These are phyloP conservation scores for Laothoe populi DNA, from an alignment of 2,888 invertebrate genomes.

Conservation along the genomic window DNA sequence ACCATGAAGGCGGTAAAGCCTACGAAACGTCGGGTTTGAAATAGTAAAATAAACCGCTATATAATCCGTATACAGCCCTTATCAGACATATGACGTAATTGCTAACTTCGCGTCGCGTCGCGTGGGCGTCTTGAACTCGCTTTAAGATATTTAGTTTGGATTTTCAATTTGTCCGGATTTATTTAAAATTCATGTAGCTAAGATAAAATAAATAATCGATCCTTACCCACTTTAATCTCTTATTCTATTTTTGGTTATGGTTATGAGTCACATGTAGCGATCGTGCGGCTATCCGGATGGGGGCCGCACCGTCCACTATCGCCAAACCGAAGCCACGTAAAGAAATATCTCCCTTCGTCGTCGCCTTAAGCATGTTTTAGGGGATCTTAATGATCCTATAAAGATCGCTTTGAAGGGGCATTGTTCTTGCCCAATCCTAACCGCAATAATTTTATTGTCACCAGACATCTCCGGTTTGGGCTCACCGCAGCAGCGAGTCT, in stretches of 20 bases:
- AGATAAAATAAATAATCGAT: slow-evolving; percentile 40
- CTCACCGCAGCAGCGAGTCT: no score
- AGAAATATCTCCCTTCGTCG: no score
- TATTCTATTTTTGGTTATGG: slow-evolving; percentile 32
- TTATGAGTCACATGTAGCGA: background rate
- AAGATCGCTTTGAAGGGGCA: no score
- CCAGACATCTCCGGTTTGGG: no score
- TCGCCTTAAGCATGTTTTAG: no score
- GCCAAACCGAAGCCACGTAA: background rate
- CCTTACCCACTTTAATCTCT: slow-evolving; percentile 37
- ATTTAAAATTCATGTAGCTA: slow-evolving; percentile 40
- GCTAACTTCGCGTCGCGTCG: background rate
- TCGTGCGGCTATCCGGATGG: background rate
- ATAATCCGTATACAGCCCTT: no score
- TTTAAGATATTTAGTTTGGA: slow-evolving; percentile 36
- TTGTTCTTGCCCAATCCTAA: no score
- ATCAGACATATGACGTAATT: background rate
- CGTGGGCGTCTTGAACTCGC: slow-evolving; percentile 36
- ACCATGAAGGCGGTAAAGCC: no score
- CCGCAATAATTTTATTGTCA: no score
- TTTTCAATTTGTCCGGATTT: slow-evolving; percentile 36
- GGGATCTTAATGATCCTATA: no score
- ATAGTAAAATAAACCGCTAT: no score
- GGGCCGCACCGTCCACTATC: background rate
- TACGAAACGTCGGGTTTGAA: no score